Evolutionary conservation across 1,140 invertebrate species (phyloP).

Genomic region (Drosophila subpulchrella): DNA sequence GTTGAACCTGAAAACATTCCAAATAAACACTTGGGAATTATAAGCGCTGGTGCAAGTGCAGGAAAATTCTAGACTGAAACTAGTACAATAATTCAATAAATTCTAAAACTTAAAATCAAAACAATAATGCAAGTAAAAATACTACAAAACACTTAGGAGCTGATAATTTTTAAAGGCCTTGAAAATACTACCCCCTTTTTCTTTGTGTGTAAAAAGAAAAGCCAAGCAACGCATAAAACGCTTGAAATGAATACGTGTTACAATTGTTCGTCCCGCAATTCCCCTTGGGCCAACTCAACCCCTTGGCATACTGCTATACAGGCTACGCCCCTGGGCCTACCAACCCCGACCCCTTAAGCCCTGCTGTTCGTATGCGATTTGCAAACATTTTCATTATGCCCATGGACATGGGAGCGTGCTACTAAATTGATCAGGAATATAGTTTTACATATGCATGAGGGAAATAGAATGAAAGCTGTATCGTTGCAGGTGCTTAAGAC

Average conservation of each 20-base stretch:
- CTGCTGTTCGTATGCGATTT: constrained; percentile 56
- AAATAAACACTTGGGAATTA: background rate
- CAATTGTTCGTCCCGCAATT: constrained; percentile 37
- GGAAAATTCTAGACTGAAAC: background rate
- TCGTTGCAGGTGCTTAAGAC: background rate
- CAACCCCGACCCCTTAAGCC: background rate
- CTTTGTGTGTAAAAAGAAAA: background rate
- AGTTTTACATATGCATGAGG: background rate
- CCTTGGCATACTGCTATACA: constrained; percentile 4
- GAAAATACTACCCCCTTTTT: background rate
- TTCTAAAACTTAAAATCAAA: too few species aligned
- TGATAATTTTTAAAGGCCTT: background rate
- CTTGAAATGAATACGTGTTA: constrained; percentile 80
- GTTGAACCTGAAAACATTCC: too few species aligned
- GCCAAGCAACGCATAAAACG: constrained; percentile 74
- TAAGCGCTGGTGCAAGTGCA: background rate
- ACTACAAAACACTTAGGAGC: too few species aligned
- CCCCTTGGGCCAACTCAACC: background rate
- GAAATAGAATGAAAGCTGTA: background rate
- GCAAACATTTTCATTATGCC: constrained; percentile 66
- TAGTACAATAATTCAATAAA: background rate
- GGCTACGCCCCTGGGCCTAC: constrained; percentile 1
- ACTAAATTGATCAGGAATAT: constrained; percentile 26
- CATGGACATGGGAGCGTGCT: constrained; percentile 8
- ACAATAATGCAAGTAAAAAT: too few species aligned